Base-by-base conservation (phyloP, 2,888 invertebrate genomes). In the Papilio demoleus region DNA sequence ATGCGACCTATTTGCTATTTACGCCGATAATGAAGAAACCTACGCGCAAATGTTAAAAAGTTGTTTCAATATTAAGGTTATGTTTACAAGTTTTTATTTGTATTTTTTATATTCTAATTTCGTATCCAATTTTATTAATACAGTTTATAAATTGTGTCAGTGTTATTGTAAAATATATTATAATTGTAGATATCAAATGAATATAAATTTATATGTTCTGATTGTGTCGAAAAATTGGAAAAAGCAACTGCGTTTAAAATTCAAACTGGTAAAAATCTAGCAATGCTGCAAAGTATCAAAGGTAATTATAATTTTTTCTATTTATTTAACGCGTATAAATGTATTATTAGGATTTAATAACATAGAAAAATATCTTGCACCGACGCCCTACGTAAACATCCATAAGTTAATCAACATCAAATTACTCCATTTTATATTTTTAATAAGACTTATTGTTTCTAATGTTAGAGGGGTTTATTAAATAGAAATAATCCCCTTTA, bases 1-100 rank as follows among this genome's bases (percentile, higher is more conserved):
- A 84, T 87, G 86, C 86, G 87, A 92, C 90, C 89, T 92, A 83
- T 92, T 90, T 90, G 87, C 87, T 86, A 79, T 83, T 73, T 88
- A 87, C 72, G 81, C 85, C 50, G 88, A 88, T 70, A 88, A 88
- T 77, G 85, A 85, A 76, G 86, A 90, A 80, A 88, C 86, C 78
- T 92, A 88, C 75, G 88, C 88, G 45, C 86, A 86, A 82, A 85
- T 90, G 84, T 86, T 91, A 85, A 86, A 90, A 86, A 87, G 85
- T 81, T 91, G 90, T 81, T 90, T 88, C 74, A 86, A 86, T 75
- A 79, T 91, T 68, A 88, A 88, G 89, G 91, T 91, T 77, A 78
- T 70, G 59, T 70, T 74, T 76, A 70, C 72, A 70, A 56, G 56
- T 24, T 53, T 22, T 14, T 14, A 14, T 17, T 40, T 12, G 50